Conservation (phyloP, 2,888 invertebrate species). For the Allolobophora icterica region DNA sequence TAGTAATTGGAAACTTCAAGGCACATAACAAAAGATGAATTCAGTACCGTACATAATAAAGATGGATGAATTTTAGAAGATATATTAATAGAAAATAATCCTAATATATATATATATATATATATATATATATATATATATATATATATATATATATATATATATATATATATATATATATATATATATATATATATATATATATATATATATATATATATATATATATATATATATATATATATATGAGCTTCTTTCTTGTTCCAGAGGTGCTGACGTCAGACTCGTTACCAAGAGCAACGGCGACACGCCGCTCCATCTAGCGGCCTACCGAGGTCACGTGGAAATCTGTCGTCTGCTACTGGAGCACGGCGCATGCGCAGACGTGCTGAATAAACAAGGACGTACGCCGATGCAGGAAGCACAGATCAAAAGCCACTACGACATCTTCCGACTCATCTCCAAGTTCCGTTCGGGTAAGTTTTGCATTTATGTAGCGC, state of each 20-base stretch:
- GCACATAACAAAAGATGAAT: no score
- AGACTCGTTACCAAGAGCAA: conserved; percentile 25
- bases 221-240: no score
- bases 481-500: neutral
- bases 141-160: no score
- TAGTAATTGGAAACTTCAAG: no score
- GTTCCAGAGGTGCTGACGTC: neutral
- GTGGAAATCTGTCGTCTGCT: conserved; percentile 28
- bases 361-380: conserved; percentile 33
- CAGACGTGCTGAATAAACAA: conserved; percentile 18
- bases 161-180: no score
- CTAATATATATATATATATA: no score
- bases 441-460: conserved; percentile 31
- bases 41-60: no score
- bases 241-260: neutral
- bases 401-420: conserved; percentile 29
- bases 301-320: conserved; percentile 31
- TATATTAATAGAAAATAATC: no score
- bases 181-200: no score
- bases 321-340: conserved; percentile 32
- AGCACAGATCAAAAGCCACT: conserved; percentile 21
- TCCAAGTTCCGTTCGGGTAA: neutral
- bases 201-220: no score
- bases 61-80: no score
- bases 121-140: no score